Base-by-base conservation (phyloP, 1,140 invertebrate genomes). In the Polyergus mexicanus region DNA sequence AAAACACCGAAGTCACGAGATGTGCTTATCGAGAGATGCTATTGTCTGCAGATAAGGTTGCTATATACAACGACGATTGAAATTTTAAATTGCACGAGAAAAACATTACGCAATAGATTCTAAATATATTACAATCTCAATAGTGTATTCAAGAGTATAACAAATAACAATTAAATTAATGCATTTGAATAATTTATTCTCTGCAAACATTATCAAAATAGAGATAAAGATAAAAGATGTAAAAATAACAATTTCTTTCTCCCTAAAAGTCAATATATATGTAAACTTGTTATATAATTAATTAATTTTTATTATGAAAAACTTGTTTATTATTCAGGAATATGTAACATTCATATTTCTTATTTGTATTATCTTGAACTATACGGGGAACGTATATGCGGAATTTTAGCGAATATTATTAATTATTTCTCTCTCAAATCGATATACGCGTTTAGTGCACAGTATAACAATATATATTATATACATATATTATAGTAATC, bases 1-100 rank as follows among this genome's bases (percentile, higher is more conserved):
- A 98, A 94, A 98, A 98, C 94, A 97, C 96, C 69, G 98, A 98
- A 86, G 97, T 99, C 74, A 98, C 99, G 94, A 97, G 99, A 68
- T 96, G 96, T 85, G 96, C 96, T 76, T 97, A 97, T 95, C 96
- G 97, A 83, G 97, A 99, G 95, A 96, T 99, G 69, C 96, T 99
- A 76, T 99, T 99, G 96, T 98, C 97, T 87, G 95, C 97, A 81
- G 97, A 98, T 92, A 96, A 97, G 68, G 96, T 96, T 89, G 54
- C 66, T 75, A 38, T 5, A 38, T 11, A 32, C 3, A 16, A 51
- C 32, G 25, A 2, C 25, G 25, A n/a, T 54, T 25, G 1, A 35
- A 69, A n/a, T 78, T 25, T 65, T 78, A 65, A 11, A 47, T 13
- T 25, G 3, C 10, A 13, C 8, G 13, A 13, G 22, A 38, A 63